A percentile compares a stretch with the other conserved stretches of the same genome.
Evolutionary conservation across 2,113 vertebrate genomes (phyloP).

Genomic region (Pterocles orientalis): DNA sequence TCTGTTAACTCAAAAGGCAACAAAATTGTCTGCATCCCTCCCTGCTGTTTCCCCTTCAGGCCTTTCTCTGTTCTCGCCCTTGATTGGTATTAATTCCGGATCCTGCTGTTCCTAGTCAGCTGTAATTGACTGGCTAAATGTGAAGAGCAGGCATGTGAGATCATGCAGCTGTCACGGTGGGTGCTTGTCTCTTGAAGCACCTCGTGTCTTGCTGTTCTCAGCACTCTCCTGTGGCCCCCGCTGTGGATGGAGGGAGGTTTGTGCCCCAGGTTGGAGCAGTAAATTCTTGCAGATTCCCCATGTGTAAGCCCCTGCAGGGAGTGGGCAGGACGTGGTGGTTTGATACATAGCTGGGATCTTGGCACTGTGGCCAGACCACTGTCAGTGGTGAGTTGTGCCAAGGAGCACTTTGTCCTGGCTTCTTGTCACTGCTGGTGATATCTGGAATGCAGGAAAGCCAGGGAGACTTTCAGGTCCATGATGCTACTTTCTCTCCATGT

Average conservation of each 20-base stretch:
- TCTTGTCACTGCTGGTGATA: background rate
- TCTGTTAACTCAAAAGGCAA: background rate
- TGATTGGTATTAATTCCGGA: background rate
- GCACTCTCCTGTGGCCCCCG: background rate
- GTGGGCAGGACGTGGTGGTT: background rate
- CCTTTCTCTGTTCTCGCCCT: background rate
- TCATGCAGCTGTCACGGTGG: rapidly evolving
- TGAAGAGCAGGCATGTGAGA: background rate
- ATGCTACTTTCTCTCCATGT: background rate
- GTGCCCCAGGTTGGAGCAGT: background rate
- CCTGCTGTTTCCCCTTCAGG: background rate
- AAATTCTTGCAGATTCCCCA: background rate
- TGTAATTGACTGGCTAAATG: background rate
- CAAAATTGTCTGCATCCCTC: background rate
- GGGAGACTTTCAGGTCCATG: background rate
- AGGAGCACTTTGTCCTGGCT: background rate
- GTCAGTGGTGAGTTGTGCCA: background rate
- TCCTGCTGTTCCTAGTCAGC: background rate
- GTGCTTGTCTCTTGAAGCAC: background rate
- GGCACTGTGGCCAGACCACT: background rate
- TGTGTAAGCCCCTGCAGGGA: background rate
- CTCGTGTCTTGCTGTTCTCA: background rate
- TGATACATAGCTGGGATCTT: background rate
- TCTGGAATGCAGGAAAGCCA: background rate
- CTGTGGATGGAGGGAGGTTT: background rate